Base-by-base conservation (phyloP, 2,888 invertebrate species). In the Acrocyrtus sp. region DNA sequence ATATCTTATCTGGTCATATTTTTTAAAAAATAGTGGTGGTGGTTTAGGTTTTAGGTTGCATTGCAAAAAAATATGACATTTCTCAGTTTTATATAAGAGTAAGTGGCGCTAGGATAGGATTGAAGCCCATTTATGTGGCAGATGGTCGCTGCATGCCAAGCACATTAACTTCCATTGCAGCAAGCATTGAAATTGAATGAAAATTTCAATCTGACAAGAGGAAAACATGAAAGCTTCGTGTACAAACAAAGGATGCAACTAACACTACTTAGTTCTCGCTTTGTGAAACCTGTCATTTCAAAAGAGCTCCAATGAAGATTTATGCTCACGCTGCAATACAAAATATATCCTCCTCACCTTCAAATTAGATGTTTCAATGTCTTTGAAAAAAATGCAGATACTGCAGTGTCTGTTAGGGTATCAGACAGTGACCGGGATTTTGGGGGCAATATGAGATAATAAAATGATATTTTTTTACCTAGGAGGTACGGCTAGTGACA, bases 401-500 rank as follows among this genome's bases (percentile, higher is more conserved):
- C n/a, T 3, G 19, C 15, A 2, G 17, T 41, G 48, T 17, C 48
- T 12, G 19, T 21, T 12, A 48, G 21, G 21, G 19, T 19, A 48
- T 4, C 2, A 12, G 15, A 48, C 48, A 48, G 15, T 29, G 48
- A 45, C 22, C 41, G 51, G 15, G 51, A 53, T 39, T 8, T 45
- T 51, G 12, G 3, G 26, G 4, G 22, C 21, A 41, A 12, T 6
- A 27, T 1, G 4, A 17, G 29, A 4, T 53, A 4, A 6, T n/a
- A 39, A 41, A 39, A 21, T 6, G 41, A 24, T 24, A 22, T 21
- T 60, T 53, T 24, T 26, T 54, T 70, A 57, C 57, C 62, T 57
- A 26, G 72, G 24, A 50, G 70, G 39, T 24, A 50, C 54, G 27
- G 43, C 92, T 81, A 92, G 91, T 82, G 90, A 89, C 80, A 93